A percentile compares a stretch with the other conserved stretches of the same genome.
Conservation (phyloP, 2,888 invertebrate genomes). For the Heliconius erato region DNA sequence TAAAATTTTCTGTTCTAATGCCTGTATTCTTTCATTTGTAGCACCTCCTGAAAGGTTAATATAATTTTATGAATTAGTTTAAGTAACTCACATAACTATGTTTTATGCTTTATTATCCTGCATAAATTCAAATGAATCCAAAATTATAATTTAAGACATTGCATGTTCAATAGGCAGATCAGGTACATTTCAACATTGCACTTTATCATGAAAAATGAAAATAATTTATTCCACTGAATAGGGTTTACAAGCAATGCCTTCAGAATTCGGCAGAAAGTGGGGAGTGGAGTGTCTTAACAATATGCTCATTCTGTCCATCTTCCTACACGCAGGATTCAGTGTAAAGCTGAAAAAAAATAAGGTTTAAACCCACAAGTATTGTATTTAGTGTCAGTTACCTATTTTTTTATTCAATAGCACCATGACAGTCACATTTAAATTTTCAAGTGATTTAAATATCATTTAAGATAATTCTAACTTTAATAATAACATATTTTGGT, state of each 20-base stretch:
- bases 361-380: too few species aligned
- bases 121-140: neutral
- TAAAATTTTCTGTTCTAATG: conserved; percentile 94
- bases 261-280: too few species aligned
- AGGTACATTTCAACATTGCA: neutral
- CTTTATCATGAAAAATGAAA: neutral
- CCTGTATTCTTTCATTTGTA: conserved; percentile 87
- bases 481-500: neutral
- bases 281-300: too few species aligned
- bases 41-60: conserved; percentile 64
- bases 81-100: neutral
- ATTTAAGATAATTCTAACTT: neutral
- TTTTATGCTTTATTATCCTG: neutral
- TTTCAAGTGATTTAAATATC: neutral
- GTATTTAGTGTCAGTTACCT: too few species aligned
- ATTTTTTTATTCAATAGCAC: too few species aligned
- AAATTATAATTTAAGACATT: neutral
- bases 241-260: neutral
- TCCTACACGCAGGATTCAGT: too few species aligned
- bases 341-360: too few species aligned
- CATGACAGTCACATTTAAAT: neutral
- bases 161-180: too few species aligned
- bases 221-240: neutral
- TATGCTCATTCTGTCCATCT: too few species aligned
- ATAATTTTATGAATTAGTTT: neutral